A percentile compares a stretch with the other conserved stretches of the same genome.
These are phyloP conservation scores for Indicator indicator DNA, from an alignment of 2,113 vertebrate species.

Conservation along the genomic window DNA sequence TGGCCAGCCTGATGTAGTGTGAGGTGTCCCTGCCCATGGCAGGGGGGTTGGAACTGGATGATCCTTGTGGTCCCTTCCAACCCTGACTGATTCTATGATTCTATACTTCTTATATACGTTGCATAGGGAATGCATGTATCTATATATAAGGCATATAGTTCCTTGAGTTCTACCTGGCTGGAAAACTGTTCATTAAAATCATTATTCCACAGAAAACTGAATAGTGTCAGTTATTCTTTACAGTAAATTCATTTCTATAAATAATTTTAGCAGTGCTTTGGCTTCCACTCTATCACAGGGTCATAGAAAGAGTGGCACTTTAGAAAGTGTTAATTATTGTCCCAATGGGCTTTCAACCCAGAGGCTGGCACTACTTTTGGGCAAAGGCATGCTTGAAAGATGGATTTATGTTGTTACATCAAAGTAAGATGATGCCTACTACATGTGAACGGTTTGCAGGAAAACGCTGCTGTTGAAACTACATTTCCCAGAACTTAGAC, in stretches of 20 bases:
- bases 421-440: not conserved
- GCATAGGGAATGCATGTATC: not conserved
- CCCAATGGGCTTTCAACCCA: not conserved
- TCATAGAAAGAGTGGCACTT: fast-evolving
- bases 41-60: no score
- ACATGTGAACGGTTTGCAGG: not conserved
- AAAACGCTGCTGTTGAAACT: not conserved
- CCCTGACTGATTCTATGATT: no score
- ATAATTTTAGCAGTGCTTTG: not conserved
- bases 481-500: not conserved
- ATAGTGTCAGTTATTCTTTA: not conserved
- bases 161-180: not conserved
- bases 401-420: not conserved
- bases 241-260: not conserved
- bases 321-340: not conserved
- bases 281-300: not conserved
- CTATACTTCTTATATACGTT: not conserved
- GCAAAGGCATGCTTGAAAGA: not conserved
- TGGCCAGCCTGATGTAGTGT: no score
- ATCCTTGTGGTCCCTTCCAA: no score
- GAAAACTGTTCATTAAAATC: not conserved
- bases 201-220: not conserved
- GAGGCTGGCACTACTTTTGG: not conserved
- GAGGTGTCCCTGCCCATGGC: no score
- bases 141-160: not conserved